Conservation (phyloP, 2,888 invertebrate genomes). For the Ochropleura leucogaster region DNA sequence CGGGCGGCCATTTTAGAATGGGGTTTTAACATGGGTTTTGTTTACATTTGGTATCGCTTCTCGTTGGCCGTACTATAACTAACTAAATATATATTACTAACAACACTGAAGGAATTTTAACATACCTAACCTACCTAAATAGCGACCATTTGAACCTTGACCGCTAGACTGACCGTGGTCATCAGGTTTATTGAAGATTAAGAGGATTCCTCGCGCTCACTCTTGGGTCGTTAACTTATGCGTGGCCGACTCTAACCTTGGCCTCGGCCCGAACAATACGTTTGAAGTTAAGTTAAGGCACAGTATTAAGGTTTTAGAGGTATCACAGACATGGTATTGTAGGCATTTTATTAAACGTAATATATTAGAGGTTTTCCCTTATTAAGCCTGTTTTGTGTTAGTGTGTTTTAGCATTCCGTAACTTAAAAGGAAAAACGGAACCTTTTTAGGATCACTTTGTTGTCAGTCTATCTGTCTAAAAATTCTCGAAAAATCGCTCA, state of each 20-base stretch:
- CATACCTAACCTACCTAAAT: not conserved
- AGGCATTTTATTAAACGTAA: not conserved
- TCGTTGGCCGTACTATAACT: too few species aligned
- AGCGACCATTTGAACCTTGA: conserved; percentile 25
- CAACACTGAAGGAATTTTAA: not conserved
- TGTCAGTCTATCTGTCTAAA: too few species aligned
- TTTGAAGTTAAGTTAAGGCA: conserved; percentile 20
- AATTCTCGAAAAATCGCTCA: too few species aligned
- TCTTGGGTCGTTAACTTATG: conserved; percentile 32
- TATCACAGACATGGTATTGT: not conserved
- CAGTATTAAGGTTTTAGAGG: conserved; percentile 17
- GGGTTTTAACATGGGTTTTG: too few species aligned
- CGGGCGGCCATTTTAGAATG: too few species aligned
- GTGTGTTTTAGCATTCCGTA: too few species aligned
- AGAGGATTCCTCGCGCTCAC: conserved; percentile 32
- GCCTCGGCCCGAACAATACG: conserved; percentile 33
- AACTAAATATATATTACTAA: not conserved
- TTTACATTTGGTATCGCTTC: too few species aligned
- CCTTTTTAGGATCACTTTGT: too few species aligned
- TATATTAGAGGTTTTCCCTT: not conserved
- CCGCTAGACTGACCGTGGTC: conserved; percentile 41
- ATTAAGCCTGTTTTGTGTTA: too few species aligned
- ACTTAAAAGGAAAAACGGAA: too few species aligned
- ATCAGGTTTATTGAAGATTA: conserved; percentile 51
- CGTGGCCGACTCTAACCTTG: conserved; percentile 29